Conservation (phyloP, 2,113 vertebrate genomes). For the Melanotaenia duboulayi region DNA sequence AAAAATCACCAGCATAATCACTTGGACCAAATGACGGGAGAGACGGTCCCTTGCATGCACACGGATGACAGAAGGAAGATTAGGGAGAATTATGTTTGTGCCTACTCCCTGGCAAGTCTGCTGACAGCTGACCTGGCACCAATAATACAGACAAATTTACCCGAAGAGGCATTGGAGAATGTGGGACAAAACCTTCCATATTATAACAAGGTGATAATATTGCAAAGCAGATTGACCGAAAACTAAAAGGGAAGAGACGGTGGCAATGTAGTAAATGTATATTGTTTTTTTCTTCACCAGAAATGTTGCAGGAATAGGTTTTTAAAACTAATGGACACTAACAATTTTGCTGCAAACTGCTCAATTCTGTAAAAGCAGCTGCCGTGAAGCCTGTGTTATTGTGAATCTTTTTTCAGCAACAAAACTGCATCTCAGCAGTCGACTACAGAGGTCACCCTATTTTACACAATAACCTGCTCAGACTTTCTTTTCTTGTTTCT, state of each 20-base stretch:
- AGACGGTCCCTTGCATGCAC: slow-evolving; percentile 73
- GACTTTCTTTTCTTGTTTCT: slow-evolving; percentile 37
- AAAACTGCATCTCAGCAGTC: slow-evolving; percentile 54
- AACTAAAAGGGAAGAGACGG: slow-evolving; percentile 12
- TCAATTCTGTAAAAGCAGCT: slow-evolving; percentile 44
- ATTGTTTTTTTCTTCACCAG: slow-evolving; percentile 17
- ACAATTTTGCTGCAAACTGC: slow-evolving; percentile 39
- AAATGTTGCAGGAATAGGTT: slow-evolving; percentile 24
- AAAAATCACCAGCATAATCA: slow-evolving; percentile 80
- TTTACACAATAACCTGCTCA: slow-evolving; percentile 47
- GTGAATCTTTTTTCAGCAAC: slow-evolving; percentile 47
- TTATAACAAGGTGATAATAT: slow-evolving; percentile 42
- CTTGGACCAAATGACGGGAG: slow-evolving; percentile 75
- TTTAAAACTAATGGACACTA: slow-evolving; percentile 40
- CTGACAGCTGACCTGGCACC: slow-evolving; percentile 73
- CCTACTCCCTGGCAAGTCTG: slow-evolving; percentile 73
- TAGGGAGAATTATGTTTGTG: slow-evolving; percentile 80
- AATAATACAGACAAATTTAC: slow-evolving; percentile 59
- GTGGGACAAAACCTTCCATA: slow-evolving; percentile 48
- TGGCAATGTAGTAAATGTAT: neutral
- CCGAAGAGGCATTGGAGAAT: slow-evolving; percentile 37
- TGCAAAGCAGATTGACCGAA: slow-evolving; percentile 28
- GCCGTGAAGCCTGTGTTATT: slow-evolving; percentile 35
- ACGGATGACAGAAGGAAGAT: slow-evolving; percentile 78
- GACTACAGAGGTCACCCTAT: slow-evolving; percentile 28